These are phyloP conservation scores for Siniperca obscura DNA, from an alignment of 2,797 vertebrate genomes.

Conservation along the genomic window DNA sequence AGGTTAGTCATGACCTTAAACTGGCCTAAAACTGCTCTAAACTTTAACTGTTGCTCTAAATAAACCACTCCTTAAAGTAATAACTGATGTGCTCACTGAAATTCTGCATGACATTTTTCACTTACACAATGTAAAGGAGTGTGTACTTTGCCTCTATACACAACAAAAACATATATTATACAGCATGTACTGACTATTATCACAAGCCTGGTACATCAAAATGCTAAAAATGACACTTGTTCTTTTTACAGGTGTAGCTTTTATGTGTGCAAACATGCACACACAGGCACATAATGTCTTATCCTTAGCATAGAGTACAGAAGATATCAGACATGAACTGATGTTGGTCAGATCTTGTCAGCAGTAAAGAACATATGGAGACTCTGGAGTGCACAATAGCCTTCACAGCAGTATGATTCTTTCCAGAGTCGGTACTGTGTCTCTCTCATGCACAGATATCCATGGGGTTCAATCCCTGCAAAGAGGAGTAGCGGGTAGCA, in stretches of 20 bases:
- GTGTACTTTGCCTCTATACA: neutral
- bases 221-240: neutral
- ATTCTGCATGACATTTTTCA: neutral
- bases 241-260: neutral
- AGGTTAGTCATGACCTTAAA: neutral
- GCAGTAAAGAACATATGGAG: slow-evolving; percentile 42
- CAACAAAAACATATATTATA: neutral
- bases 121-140: neutral
- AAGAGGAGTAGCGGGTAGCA: slow-evolving; percentile 25
- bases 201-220: neutral
- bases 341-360: slow-evolving; percentile 16
- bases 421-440: slow-evolving; percentile 1
- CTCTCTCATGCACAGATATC: slow-evolving; percentile 23
- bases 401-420: slow-evolving; percentile 42
- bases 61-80: neutral
- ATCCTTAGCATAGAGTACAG: neutral
- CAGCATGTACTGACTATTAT: neutral
- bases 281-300: neutral
- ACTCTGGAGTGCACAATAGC: slow-evolving; percentile 19
- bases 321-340: slow-evolving; percentile 4
- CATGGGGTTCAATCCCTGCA: slow-evolving; percentile 12
- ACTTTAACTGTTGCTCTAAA: neutral
- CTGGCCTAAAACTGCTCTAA: neutral
- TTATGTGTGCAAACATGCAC: neutral
- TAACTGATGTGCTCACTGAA: neutral